phyloP scores from a whole-genome alignment of 2,888 invertebrate genomes.

The Drosophila neoperkinsi region DNA sequence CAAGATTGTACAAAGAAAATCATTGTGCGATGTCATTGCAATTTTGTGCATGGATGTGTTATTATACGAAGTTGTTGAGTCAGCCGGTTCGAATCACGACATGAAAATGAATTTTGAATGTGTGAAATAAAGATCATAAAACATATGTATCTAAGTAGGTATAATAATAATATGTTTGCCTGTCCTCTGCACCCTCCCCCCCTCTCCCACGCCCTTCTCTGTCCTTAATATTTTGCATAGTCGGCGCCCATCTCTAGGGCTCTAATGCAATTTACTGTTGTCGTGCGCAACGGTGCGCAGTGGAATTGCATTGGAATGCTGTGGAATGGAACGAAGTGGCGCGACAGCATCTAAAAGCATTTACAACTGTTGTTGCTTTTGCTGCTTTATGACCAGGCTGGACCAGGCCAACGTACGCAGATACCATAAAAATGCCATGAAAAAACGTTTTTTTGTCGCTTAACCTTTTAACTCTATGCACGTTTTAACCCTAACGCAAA shows the following conservation, averaged over 20 bases:
- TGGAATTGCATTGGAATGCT: slow-evolving; percentile 22
- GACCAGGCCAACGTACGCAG: slow-evolving; percentile 52
- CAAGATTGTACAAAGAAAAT: not conserved
- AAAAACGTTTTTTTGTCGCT: slow-evolving; percentile 38
- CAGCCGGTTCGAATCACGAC: not conserved
- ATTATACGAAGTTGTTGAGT: not conserved
- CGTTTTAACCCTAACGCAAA: slow-evolving; percentile 20
- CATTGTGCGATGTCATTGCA: not conserved
- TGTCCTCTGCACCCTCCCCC: not conserved
- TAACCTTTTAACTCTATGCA: slow-evolving; percentile 51
- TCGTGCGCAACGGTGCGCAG: slow-evolving; percentile 13
- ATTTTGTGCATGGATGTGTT: not conserved
- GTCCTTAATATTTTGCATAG: not conserved
- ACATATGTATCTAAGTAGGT: not conserved
- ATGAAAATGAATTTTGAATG: not conserved
- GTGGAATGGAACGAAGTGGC: slow-evolving; percentile 32
- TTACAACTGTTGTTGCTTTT: slow-evolving; percentile 45
- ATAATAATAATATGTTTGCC: not conserved
- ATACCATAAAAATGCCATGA: slow-evolving; percentile 47
- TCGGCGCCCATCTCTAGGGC: slow-evolving; percentile 10
- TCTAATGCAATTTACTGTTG: slow-evolving; percentile 33
- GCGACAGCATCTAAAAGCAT: slow-evolving; percentile 39
- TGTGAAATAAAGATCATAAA: not conserved
- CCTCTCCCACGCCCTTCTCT: not conserved
- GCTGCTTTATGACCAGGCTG: slow-evolving; percentile 42